phyloP scores from a whole-genome alignment of 2,797 vertebrate species.

The Coluber constrictor region DNA sequence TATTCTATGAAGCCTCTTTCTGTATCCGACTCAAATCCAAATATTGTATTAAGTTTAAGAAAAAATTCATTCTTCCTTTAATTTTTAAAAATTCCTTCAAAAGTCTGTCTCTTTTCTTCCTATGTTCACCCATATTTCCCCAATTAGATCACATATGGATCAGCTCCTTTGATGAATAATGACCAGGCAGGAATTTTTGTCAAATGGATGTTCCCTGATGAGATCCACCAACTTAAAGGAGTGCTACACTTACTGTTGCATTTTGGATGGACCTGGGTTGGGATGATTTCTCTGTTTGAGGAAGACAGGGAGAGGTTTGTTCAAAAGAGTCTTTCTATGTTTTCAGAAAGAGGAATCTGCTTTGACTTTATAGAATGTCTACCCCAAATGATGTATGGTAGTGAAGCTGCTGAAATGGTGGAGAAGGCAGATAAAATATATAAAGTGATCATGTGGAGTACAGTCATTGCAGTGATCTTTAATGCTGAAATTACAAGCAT shows the following conservation, averaged over 20 bases:
- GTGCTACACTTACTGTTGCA: no score
- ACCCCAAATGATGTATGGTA: not conserved
- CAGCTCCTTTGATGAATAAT: not conserved
- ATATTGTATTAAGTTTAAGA: not conserved
- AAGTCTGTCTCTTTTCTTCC: not conserved
- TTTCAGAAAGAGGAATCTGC: not conserved
- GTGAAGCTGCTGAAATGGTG: not conserved
- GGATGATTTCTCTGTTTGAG: not conserved
- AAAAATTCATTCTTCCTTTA: not conserved
- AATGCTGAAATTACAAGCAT: not conserved
- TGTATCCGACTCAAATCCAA: not conserved
- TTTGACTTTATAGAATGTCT: not conserved
- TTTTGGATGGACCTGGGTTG: not conserved
- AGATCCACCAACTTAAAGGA: no score
- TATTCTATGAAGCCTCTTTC: not conserved
- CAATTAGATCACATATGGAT: not conserved
- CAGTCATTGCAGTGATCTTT: not conserved
- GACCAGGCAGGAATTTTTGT: not conserved
- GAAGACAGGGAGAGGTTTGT: not conserved
- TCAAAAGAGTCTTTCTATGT: not conserved
- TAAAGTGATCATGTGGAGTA: not conserved
- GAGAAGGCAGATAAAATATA: not conserved
- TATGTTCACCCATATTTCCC: not conserved
- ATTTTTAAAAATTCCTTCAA: not conserved
- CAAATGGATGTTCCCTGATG: not conserved